Conservation (phyloP, 2,888 invertebrate genomes). For the Rotaria magnacalcarata region DNA sequence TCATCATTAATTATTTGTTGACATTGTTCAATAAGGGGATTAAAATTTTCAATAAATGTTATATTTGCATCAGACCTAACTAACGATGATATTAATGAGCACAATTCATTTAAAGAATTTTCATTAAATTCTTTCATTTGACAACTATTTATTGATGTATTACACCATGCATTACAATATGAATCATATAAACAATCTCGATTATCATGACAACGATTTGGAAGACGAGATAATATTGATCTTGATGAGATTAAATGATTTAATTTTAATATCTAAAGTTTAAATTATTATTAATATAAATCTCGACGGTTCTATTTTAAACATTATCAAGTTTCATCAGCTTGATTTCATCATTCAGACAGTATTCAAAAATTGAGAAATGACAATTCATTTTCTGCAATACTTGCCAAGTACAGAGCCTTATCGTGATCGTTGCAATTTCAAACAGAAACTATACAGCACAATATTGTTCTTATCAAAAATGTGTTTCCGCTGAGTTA, state of each 20-base stretch:
- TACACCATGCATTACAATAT: not conserved
- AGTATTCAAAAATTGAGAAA: no score
- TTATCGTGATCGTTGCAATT: no score
- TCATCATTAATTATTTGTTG: not conserved
- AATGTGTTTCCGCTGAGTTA: no score
- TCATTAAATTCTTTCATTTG: not conserved
- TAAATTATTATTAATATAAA: no score
- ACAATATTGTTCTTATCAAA: no score
- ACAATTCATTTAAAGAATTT: not conserved
- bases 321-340: no score
- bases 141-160: not conserved
- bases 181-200: conserved; percentile 5
- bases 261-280: not conserved
- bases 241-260: not conserved
- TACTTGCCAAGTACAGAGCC: no score
- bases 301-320: no score
- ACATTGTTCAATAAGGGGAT: not conserved
- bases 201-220: not conserved
- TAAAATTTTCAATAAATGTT: not conserved
- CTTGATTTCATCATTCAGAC: no score
- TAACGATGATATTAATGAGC: not conserved
- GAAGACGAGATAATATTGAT: conserved; percentile 1
- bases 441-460: no score
- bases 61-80: not conserved
- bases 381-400: no score